Percentiles rank a stretch among this genome's conserved stretches.
Conservation (phyloP, 1,140 invertebrate genomes). For the Scaptomyza montana region DNA sequence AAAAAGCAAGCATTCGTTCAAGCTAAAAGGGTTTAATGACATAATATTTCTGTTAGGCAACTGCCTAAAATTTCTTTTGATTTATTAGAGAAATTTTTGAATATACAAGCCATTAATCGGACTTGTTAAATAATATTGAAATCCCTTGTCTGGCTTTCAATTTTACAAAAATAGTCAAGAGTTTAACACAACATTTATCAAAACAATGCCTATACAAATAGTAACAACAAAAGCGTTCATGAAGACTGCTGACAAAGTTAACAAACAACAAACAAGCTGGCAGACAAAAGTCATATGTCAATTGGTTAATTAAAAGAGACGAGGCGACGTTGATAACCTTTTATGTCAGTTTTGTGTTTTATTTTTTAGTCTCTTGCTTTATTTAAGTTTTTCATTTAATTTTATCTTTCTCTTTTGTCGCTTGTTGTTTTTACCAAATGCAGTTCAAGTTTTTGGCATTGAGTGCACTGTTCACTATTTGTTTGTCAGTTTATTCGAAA, state of each 20-base stretch:
- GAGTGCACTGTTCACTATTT: constrained; percentile 30
- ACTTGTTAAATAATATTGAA: constrained; percentile 6
- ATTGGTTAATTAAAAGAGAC: constrained; percentile 74
- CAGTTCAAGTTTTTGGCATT: constrained; percentile 35
- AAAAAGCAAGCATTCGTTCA: constrained; percentile 1
- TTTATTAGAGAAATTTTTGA: constrained; percentile 2
- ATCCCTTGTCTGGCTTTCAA: constrained; percentile 4
- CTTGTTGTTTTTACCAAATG: constrained; percentile 19
- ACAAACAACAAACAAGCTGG: constrained; percentile 21
- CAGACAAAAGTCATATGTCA: constrained; percentile 72
- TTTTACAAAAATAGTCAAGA: constrained; percentile 5
- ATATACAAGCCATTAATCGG: constrained; percentile 2
- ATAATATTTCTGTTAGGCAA: constrained; percentile 2
- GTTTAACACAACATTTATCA: constrained; percentile 20
- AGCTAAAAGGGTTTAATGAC: constrained; percentile 3
- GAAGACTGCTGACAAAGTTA: constrained; percentile 17
- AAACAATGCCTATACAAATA: constrained; percentile 34
- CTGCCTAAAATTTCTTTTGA: constrained; percentile 2
- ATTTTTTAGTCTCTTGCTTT: constrained; percentile 16
- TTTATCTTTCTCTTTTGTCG: constrained; percentile 49
- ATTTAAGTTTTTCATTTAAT: constrained; percentile 25
- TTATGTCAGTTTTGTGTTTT: constrained; percentile 58
- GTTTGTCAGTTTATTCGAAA: background rate
- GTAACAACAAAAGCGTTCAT: constrained; percentile 25
- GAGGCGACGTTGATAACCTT: constrained; percentile 58